Conservation (phyloP, 2,113 vertebrate species). For the Machaerirhynchus nigripectus region DNA sequence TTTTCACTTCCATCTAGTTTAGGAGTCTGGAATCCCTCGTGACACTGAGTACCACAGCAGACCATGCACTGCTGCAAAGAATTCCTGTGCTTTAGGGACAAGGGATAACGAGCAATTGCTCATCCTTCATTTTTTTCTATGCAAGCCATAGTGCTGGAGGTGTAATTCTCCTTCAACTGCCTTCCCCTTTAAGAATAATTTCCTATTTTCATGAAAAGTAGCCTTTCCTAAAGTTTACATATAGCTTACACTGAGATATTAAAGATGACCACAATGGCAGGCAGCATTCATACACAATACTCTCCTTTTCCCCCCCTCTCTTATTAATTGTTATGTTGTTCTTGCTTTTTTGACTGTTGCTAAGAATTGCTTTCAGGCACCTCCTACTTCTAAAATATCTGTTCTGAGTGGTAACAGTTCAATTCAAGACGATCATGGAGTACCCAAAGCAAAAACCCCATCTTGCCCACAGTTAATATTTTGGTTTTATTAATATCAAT, state of each 20-base stretch:
- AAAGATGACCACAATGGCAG: not conserved
- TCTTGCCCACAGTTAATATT: not conserved
- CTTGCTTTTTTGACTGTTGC: not conserved
- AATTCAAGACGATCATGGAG: not conserved
- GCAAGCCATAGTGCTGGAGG: not conserved
- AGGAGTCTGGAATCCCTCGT: not conserved
- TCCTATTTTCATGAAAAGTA: not conserved
- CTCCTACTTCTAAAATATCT: not conserved
- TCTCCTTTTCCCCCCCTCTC: not conserved
- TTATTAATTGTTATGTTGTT: not conserved
- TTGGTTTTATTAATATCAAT: not conserved
- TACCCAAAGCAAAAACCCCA: not conserved
- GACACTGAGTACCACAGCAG: not conserved
- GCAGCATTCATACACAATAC: not conserved
- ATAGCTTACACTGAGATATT: not conserved
- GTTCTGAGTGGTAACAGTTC: not conserved
- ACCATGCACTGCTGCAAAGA: not conserved
- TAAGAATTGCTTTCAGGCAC: not conserved
- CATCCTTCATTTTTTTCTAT: not conserved
- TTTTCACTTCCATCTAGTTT: not conserved
- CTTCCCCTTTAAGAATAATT: not conserved
- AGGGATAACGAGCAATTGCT: not conserved
- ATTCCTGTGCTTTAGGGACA: not conserved
- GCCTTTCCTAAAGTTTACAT: not conserved
- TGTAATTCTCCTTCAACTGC: not conserved